Conservation (phyloP, 2,797 vertebrate species). For the Ptychadena robeensis region DNA sequence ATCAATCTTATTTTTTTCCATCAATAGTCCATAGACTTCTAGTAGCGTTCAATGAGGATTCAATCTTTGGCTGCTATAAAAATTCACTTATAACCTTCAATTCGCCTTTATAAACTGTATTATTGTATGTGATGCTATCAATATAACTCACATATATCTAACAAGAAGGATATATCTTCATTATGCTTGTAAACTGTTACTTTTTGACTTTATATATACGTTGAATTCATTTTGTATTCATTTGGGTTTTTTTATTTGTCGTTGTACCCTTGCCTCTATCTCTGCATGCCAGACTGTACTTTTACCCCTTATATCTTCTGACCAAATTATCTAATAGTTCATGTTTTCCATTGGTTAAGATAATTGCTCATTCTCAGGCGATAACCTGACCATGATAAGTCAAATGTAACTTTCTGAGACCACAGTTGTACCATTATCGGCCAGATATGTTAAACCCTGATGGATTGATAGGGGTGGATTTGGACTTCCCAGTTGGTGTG, state of each 20-base stretch:
- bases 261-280: not conserved
- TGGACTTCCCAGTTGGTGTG: not conserved
- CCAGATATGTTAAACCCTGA: not conserved
- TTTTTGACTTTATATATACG: not conserved
- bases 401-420: not conserved
- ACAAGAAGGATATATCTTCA: not conserved
- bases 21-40: too few relatives aligned
- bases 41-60: too few relatives aligned
- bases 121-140: not conserved
- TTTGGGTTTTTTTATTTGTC: not conserved
- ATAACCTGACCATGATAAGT: conserved; percentile 1
- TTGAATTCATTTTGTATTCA: not conserved
- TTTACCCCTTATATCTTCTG: not conserved
- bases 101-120: not conserved
- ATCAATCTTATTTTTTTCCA: too few relatives aligned
- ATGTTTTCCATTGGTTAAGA: conserved; percentile 16
- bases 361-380: conserved; percentile 26
- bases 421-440: conserved; percentile 11
- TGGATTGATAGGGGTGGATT: not conserved
- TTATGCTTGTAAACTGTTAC: too few relatives aligned
- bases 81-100: not conserved
- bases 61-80: not conserved
- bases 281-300: not conserved
- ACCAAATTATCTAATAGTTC: not conserved
- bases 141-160: too few relatives aligned